Percentiles rank a stretch among this genome's conserved stretches.
Conservation (phyloP, 2,797 vertebrate genomes). For the Margarornis squamiger region DNA sequence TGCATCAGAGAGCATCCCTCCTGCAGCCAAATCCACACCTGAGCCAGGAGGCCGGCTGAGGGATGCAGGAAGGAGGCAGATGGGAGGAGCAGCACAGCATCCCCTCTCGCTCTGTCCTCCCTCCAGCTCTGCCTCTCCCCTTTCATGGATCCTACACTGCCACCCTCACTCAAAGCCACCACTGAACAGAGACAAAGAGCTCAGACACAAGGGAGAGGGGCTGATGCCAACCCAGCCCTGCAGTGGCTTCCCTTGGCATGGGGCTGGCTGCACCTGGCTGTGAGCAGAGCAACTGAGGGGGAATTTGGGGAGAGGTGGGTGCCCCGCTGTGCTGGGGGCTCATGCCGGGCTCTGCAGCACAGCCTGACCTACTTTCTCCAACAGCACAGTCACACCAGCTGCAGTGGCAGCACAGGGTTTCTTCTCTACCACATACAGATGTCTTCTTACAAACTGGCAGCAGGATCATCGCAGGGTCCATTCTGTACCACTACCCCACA, state of each 20-base stretch:
- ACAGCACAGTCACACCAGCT: neutral
- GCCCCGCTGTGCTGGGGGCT: neutral
- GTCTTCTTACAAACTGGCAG: neutral
- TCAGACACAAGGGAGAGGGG: neutral
- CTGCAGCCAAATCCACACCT: neutral
- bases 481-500: neutral
- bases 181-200: neutral
- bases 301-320: neutral
- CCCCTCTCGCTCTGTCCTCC: neutral
- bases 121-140: neutral
- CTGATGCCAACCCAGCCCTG: neutral
- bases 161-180: neutral
- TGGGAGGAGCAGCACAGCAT: neutral
- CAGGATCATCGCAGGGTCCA: neutral
- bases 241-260: neutral
- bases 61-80: neutral
- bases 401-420: neutral
- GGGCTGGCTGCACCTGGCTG: neutral
- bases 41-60: neutral
- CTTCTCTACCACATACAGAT: neutral
- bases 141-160: neutral
- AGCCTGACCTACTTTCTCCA: constrained; percentile 68
- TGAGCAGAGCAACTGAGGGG: neutral
- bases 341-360: neutral
- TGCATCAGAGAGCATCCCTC: neutral